phyloP scores from a whole-genome alignment of 2,888 invertebrate species.

The Cephus sareptanus region DNA sequence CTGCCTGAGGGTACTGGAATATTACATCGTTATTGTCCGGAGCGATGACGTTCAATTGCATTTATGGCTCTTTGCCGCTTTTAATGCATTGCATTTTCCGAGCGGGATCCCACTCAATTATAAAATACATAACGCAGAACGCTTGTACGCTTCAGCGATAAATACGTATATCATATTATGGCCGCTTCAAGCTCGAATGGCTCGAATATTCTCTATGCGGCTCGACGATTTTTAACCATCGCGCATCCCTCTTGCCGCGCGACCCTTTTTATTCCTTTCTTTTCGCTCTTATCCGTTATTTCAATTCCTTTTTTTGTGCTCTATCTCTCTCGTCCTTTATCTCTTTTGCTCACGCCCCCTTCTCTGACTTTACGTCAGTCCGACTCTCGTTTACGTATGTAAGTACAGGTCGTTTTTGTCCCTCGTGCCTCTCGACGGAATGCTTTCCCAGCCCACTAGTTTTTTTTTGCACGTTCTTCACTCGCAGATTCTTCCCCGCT shows the following conservation, averaged over 20 bases:
- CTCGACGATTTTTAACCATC: too few species aligned
- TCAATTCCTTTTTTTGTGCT: neutral
- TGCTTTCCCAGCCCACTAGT: neutral
- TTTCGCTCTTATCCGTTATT: neutral
- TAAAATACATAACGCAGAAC: too few species aligned
- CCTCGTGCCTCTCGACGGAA: neutral
- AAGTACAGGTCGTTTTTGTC: neutral
- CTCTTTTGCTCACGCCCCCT: neutral
- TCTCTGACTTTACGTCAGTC: neutral
- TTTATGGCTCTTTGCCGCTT: conserved; percentile 13
- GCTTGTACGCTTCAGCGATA: too few species aligned
- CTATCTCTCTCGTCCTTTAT: neutral
- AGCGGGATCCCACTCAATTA: too few species aligned
- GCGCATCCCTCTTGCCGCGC: too few species aligned
- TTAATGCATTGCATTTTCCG: conserved; percentile 11
- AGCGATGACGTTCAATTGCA: conserved; percentile 11
- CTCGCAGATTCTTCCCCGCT: neutral
- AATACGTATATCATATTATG: too few species aligned
- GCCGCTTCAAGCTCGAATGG: too few species aligned
- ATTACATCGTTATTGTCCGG: too few species aligned
- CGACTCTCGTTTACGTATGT: neutral
- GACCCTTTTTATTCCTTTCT: too few species aligned
- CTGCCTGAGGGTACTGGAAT: too few species aligned
- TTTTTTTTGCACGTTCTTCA: neutral
- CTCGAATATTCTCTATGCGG: too few species aligned